These are phyloP conservation scores for Styela plicata DNA, from an alignment of 23 tunicate species.

Conservation along the genomic window DNA sequence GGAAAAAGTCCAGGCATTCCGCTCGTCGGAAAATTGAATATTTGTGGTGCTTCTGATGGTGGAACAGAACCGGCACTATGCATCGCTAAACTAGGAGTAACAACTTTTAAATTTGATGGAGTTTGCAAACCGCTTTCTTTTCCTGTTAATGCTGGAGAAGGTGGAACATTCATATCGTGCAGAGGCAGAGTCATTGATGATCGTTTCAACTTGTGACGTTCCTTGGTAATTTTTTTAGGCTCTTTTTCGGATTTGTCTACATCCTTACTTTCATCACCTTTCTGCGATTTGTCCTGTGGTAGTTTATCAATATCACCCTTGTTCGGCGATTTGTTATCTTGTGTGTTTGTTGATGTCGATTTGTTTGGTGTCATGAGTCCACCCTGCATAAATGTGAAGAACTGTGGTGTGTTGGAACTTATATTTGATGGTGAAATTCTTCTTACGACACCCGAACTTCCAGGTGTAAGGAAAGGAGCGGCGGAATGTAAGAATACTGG, in stretches of 20 bases:
- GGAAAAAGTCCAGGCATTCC: neutral
- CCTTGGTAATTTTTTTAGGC: neutral
- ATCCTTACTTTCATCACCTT: neutral
- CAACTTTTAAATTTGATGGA: conserved; percentile 65
- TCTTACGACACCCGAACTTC: conserved; percentile 35
- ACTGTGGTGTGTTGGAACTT: conserved; percentile 53
- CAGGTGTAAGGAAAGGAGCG: conserved; percentile 56
- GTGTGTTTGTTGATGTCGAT: neutral
- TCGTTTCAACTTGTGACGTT: neutral
- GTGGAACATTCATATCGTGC: neutral
- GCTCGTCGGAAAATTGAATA: conserved; percentile 53
- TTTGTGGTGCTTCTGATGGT: conserved; percentile 40
- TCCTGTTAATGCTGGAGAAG: neutral
- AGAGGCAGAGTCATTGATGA: neutral
- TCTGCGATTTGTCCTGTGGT: conserved; percentile 13
- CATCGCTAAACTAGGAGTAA: conserved; percentile 47
- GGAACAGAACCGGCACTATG: conserved; percentile 15
- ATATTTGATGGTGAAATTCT: conserved; percentile 29
- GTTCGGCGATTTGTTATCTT: conserved; percentile 2
- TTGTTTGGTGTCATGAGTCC: conserved; percentile 12
- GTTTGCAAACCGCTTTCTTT: conserved; percentile 77
- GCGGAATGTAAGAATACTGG: conserved; percentile 74
- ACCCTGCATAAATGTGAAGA: conserved; percentile 72
- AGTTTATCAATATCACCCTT: neutral
- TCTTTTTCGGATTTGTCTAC: conserved; percentile 1